phyloP scores from a whole-genome alignment of 1,140 invertebrate genomes.

The Eurosta solidaginis region DNA sequence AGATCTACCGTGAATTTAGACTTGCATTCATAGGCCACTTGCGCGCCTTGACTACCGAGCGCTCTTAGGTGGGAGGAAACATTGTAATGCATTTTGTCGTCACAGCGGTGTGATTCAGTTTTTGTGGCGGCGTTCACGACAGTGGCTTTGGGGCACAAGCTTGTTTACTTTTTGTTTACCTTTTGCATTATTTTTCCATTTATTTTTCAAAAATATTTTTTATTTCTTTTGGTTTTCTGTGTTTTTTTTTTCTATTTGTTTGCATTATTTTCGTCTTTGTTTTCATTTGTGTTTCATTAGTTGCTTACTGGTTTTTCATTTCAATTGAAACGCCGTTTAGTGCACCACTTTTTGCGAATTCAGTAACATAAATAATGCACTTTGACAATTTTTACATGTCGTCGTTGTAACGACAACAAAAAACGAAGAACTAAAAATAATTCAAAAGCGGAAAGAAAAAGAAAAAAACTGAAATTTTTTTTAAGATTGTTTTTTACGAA shows the following conservation, averaged over 20 bases:
- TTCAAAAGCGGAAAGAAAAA: neutral
- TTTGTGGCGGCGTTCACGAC: neutral
- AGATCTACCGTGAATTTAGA: neutral
- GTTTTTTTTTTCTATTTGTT: neutral
- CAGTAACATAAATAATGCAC: constrained; percentile 24
- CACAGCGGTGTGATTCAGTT: constrained; percentile 10
- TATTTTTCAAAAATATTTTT: neutral
- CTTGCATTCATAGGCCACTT: no score
- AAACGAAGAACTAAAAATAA: constrained; percentile 20
- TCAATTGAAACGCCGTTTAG: neutral
- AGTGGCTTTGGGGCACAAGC: neutral
- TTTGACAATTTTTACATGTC: constrained; percentile 26
- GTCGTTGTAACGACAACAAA: neutral
- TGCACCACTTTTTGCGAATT: neutral
- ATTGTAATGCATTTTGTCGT: neutral
- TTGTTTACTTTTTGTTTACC: constrained; percentile 7
- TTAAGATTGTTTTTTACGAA: neutral
- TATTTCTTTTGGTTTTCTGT: no score
- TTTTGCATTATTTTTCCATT: neutral
- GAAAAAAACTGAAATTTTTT: neutral
- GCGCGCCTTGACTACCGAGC: no score
- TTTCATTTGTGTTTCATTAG: neutral
- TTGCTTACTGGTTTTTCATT: constrained; percentile 5
- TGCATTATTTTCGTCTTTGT: constrained; percentile 10
- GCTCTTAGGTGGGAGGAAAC: neutral